Evolutionary conservation across 2,888 invertebrate genomes (phyloP), one percentile per base, ranked within the genome.

Genomic region (Timema podura): DNA sequence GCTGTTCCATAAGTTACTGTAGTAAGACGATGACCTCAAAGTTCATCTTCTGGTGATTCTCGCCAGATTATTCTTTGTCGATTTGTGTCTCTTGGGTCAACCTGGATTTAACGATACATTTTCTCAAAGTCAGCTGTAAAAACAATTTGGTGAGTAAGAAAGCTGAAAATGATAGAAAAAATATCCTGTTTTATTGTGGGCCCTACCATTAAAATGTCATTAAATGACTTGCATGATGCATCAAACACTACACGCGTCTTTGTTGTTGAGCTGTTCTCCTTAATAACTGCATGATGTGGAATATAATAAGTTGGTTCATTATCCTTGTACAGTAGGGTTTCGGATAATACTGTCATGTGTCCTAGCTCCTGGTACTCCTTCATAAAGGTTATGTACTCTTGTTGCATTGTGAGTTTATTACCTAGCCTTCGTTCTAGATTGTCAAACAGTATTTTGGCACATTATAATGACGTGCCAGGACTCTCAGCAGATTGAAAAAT

Each of bases 1-100:
- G 47, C 65, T 47, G 65, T 65, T 15, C 65, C 65, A 65, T 65
- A 65, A 49, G 65, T 65, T 45, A 65, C 46, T 46, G 65, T 65
- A 7, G 44, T 65, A 6, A 65, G 47, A n/a, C 49, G 1, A 11
- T 6, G 47, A 11, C 16, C 13, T 65, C 13, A 2, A 45, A 49
- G 45, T 15, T 7, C 13, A 5, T 7, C 65, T 7, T 46, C 10
- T 9, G 45, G n/a, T 45, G 11, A 15, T 6, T 49, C 16, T 15
- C 45, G 15, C 47, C 48, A 65, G 3, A 46, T 5, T 13, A 65
- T 48, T 48, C 48, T n/a, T 47, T 46, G 65, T 49, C 46, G 5
- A 65, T 65, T 48, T 47, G 48, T 11, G 48, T 65, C n/a, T 11
- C 30, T 48, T 47, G 47, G 7, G 7, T 65, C 16, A n/a, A 65